Conservation (phyloP, 1,140 invertebrate species). For the Papilio polytes region DNA sequence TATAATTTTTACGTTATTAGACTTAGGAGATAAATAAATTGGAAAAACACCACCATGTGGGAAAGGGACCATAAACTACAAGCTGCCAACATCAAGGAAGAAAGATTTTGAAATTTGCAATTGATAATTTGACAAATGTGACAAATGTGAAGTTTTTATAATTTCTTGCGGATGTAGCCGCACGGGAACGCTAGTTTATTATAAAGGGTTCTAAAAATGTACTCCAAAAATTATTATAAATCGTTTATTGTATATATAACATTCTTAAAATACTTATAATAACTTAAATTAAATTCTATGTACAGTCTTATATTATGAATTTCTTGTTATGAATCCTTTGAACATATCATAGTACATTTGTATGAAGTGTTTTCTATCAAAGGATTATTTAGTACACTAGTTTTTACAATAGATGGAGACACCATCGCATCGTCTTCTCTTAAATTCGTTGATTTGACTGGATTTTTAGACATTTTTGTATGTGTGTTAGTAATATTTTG, state of each 20-base stretch:
- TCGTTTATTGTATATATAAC: conserved; percentile 89
- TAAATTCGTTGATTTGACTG: not conserved
- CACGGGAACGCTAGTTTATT: no score
- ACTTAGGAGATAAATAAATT: no score
- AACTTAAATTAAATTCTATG: conserved; percentile 69
- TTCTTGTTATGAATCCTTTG: conserved; percentile 48
- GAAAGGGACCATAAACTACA: no score
- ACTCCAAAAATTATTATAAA: no score
- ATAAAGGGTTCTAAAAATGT: no score
- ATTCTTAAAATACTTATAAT: conserved; percentile 86
- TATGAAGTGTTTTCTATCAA: conserved; percentile 69
- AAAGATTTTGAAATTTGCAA: no score
- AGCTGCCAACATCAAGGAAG: no score
- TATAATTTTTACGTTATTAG: no score
- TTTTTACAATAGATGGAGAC: conserved; percentile 53
- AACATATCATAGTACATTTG: conserved; percentile 70
- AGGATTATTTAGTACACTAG: conserved; percentile 31
- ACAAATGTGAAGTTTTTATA: no score
- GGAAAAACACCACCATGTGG: no score
- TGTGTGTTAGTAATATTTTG: conserved; percentile 15
- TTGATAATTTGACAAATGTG: no score
- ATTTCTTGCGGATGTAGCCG: no score
- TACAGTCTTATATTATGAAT: conserved; percentile 58
- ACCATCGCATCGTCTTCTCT: conserved; percentile 46
- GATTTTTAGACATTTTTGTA: conserved; percentile 33